Evolutionary conservation across 2,113 vertebrate genomes (phyloP).

Genomic region (Lontra canadensis): DNA sequence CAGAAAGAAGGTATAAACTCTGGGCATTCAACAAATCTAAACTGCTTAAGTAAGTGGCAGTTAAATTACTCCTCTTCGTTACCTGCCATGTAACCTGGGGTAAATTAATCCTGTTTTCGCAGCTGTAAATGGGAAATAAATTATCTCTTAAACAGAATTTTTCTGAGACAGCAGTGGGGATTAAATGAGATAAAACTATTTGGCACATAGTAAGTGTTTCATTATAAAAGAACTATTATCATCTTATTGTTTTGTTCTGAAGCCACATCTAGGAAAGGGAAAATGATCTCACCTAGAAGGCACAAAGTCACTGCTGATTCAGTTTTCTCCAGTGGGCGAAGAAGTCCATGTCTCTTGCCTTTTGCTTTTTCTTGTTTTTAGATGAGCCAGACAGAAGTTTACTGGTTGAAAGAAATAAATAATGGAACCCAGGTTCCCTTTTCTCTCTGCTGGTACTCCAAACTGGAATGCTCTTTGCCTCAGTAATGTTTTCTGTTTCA

Average conservation of each 20-base stretch:
- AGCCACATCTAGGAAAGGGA: neutral
- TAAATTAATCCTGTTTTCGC: constrained; percentile 36
- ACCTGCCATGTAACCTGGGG: neutral
- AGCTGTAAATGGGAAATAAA: neutral
- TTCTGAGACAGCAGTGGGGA: neutral
- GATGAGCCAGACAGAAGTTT: neutral
- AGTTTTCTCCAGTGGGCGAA: neutral
- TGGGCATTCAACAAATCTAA: neutral
- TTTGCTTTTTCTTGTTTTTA: constrained; percentile 9
- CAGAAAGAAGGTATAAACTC: neutral
- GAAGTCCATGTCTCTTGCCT: neutral
- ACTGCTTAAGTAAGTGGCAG: neutral
- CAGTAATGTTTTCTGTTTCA: constrained; percentile 2
- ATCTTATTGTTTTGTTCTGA: constrained; percentile 15
- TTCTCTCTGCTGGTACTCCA: neutral
- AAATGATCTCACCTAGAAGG: neutral
- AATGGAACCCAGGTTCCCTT: neutral
- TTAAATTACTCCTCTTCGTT: neutral
- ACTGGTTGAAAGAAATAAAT: neutral
- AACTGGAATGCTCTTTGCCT: neutral
- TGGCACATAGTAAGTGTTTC: neutral
- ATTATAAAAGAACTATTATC: constrained; percentile 1
- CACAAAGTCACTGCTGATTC: neutral
- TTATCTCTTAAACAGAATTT: neutral
- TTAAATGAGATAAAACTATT: neutral